These are phyloP conservation scores for Tinamus major DNA, from an alignment of 2,797 vertebrate species.

Conservation along the genomic window DNA sequence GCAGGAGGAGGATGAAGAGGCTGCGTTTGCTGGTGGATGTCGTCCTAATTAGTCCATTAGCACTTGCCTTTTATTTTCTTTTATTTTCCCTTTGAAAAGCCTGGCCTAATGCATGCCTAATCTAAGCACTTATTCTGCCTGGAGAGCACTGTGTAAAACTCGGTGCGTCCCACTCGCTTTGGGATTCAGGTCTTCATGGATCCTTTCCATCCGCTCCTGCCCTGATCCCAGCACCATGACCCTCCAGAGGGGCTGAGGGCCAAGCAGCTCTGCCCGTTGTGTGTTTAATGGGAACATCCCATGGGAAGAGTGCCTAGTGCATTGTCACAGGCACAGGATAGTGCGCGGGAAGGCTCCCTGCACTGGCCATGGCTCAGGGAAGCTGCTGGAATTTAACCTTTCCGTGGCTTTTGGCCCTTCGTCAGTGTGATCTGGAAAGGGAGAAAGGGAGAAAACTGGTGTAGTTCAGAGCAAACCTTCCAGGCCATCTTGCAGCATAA, in stretches of 20 bases:
- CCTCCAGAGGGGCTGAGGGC: not conserved
- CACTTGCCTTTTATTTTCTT: rapidly evolving
- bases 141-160: not conserved
- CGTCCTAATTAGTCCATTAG: not conserved
- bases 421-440: not conserved
- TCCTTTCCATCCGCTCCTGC: not conserved
- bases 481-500: not conserved
- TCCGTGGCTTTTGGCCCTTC: not conserved
- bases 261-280: not conserved
- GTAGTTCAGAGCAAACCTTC: not conserved
- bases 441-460: not conserved
- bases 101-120: not conserved
- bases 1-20: not conserved
- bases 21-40: not conserved
- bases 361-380: not conserved
- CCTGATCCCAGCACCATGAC: too few species aligned
- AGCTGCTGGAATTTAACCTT: not conserved
- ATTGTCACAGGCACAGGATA: not conserved
- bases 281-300: not conserved
- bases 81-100: not conserved
- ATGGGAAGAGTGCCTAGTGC: not conserved
- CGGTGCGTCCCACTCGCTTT: not conserved
- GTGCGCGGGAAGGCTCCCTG: not conserved
- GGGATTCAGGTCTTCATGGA: not conserved
- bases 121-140: not conserved